phyloP scores from a whole-genome alignment of 2,797 vertebrate species.

The Anisognathus igniventris region DNA sequence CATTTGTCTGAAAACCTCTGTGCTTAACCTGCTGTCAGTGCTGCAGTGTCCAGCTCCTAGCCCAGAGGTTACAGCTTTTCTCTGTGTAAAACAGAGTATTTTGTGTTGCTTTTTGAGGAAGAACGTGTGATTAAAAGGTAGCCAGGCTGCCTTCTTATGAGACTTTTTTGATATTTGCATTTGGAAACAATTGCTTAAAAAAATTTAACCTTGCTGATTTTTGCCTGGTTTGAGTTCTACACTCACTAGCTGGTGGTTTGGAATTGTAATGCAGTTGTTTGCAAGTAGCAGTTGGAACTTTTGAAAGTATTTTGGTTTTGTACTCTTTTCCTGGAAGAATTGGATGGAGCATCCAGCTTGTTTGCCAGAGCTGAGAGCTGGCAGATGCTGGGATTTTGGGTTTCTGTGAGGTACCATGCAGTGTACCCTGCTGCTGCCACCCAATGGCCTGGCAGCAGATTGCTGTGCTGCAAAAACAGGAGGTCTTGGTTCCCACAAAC shows the following conservation, averaged over 20 bases:
- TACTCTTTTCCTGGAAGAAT: background rate
- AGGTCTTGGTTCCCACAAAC: background rate
- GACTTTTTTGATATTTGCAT: background rate
- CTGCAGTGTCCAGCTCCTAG: rapidly evolving
- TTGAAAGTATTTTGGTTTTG: background rate
- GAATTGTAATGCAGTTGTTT: background rate
- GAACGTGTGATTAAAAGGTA: background rate
- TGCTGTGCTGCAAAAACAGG: background rate
- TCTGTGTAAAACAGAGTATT: background rate
- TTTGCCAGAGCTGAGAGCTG: background rate
- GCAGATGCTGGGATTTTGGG: rapidly evolving
- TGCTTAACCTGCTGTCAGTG: background rate
- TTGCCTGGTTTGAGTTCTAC: background rate
- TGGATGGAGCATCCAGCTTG: background rate
- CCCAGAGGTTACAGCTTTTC: background rate
- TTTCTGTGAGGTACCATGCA: background rate
- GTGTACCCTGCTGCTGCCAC: constrained; percentile 45
- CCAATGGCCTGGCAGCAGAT: background rate
- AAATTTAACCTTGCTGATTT: background rate
- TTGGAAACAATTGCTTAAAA: background rate
- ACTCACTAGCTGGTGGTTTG: background rate
- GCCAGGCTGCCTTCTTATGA: background rate
- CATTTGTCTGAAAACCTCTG: background rate
- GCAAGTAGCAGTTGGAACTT: background rate
- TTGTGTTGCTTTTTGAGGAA: background rate